phyloP scores from a whole-genome alignment of 2,888 invertebrate genomes.

The Drosophila peninsularis region DNA sequence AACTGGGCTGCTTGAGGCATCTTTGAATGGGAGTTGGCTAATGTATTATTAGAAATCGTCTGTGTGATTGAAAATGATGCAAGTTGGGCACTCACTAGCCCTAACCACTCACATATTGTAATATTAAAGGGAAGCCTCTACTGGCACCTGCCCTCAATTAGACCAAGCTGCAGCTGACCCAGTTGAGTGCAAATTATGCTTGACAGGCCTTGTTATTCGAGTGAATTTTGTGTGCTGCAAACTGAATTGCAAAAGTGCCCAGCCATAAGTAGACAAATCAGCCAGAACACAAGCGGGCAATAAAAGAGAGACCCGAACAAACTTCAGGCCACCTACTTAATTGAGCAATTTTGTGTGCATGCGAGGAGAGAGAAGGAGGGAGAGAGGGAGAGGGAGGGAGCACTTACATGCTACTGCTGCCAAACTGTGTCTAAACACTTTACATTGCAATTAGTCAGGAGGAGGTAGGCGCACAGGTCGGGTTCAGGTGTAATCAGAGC shows the following conservation, averaged over 20 bases:
- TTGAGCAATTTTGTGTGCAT: conserved; percentile 54
- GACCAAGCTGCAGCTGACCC: not conserved
- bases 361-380: not conserved
- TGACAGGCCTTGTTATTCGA: conserved; percentile 24
- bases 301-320: conserved; percentile 1
- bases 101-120: not conserved
- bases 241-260: conserved; percentile 31
- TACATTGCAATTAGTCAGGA: conserved; percentile 67
- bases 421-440: conserved; percentile 70
- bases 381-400: conserved; percentile 4
- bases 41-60: not conserved
- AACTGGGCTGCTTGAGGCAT: not conserved
- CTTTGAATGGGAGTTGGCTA: not conserved
- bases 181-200: conserved; percentile 20
- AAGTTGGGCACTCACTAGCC: not conserved
- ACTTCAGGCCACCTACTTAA: conserved; percentile 44
- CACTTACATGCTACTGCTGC: conserved; percentile 34
- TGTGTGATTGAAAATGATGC: not conserved
- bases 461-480: not conserved
- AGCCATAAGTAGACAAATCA: conserved; percentile 22
- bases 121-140: not conserved
- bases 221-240: conserved; percentile 24
- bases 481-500: not conserved
- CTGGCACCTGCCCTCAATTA: not conserved
- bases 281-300: conserved; percentile 27